These are phyloP conservation scores for Gulo gulo DNA, from an alignment of 2,113 vertebrate species.

Conservation along the genomic window DNA sequence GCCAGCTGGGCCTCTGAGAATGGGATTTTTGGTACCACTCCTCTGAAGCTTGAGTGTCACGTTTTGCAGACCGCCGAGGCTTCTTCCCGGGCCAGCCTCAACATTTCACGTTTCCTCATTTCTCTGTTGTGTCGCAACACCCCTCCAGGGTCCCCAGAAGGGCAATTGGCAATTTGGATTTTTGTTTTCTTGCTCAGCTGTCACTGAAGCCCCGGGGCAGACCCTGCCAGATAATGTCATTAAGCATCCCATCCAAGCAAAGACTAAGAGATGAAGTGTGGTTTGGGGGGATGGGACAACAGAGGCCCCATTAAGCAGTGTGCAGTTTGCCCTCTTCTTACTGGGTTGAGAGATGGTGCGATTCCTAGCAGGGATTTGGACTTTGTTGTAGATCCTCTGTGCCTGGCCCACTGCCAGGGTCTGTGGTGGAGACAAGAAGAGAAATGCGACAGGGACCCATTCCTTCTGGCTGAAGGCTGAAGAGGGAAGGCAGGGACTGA, in stretches of 20 bases:
- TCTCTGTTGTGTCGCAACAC: neutral
- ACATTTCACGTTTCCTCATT: neutral
- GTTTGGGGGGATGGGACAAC: constrained; percentile 31
- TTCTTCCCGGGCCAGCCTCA: neutral
- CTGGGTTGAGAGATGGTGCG: neutral
- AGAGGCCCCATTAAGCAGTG: neutral
- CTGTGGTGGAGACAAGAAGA: neutral
- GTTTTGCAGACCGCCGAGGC: neutral
- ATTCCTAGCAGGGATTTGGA: neutral
- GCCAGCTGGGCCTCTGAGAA: neutral
- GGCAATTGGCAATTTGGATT: neutral
- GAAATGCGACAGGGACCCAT: neutral
- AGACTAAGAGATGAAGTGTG: neutral
- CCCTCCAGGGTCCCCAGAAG: neutral
- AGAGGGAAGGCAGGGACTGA: neutral
- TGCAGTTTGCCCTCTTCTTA: neutral
- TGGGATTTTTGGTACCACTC: neutral
- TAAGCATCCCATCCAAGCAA: neutral
- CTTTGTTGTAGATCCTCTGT: neutral
- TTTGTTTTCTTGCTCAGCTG: constrained; percentile 27
- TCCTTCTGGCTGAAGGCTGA: neutral
- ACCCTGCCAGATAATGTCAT: neutral
- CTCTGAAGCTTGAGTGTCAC: neutral
- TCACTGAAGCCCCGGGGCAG: neutral
- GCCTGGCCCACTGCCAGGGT: neutral